Percentiles rank a stretch among this genome's conserved stretches.
These are phyloP conservation scores for Pseudococcus longispinus DNA, from an alignment of 2,888 invertebrate genomes.

Conservation along the genomic window DNA sequence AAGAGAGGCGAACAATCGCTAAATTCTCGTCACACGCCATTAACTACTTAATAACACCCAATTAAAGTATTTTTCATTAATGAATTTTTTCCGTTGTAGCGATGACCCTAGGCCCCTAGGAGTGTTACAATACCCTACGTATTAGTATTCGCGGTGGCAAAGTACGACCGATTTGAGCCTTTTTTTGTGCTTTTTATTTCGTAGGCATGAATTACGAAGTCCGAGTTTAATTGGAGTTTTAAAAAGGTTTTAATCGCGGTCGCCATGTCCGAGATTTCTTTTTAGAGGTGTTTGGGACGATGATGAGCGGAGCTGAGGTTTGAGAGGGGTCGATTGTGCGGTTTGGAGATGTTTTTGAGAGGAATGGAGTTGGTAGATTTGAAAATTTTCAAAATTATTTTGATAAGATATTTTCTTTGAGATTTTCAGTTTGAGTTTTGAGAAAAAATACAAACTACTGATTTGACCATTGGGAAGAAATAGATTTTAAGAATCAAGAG, in stretches of 20 bases:
- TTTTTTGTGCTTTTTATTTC: neutral
- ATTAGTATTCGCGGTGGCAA: neutral
- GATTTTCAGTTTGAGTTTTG: too few species aligned
- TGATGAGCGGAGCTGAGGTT: neutral
- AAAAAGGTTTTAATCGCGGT: neutral
- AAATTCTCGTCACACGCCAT: conserved; percentile 25
- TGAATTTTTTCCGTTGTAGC: conserved; percentile 17
- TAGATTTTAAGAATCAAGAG: too few species aligned
- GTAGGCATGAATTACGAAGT: neutral
- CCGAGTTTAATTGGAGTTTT: neutral
- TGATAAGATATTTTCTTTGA: too few species aligned
- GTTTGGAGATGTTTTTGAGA: neutral
- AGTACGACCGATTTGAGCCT: neutral
- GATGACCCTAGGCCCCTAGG: conserved; percentile 9
- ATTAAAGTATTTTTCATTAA: conserved; percentile 32
- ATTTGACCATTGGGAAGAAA: too few species aligned
- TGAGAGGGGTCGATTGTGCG: neutral
- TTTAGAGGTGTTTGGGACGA: neutral
- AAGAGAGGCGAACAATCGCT: conserved; percentile 9
- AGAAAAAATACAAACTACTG: too few species aligned
- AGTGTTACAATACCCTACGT: neutral
- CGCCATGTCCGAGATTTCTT: neutral
- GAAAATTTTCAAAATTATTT: too few species aligned
- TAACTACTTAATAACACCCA: conserved; percentile 39
- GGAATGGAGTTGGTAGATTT: too few species aligned